Evolutionary conservation across 1,140 invertebrate genomes (phyloP), one percentile per base, ranked within the genome.

Genomic region (Plutomurus gul): DNA sequence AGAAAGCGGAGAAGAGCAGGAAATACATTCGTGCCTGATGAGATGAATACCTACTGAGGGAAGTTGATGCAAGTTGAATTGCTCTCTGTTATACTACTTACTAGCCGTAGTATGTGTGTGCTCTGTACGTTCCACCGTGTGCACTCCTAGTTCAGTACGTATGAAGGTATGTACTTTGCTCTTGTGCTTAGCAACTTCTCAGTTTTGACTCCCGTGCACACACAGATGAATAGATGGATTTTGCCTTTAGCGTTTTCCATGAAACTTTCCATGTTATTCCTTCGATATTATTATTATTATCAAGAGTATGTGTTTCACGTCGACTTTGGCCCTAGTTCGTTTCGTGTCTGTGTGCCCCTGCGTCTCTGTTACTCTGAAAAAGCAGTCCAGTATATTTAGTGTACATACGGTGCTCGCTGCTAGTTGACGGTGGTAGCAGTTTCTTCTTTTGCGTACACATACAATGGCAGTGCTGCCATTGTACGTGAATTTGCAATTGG

Each of bases 191-290:
- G 70, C 36, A 78, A 78, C 65, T 47, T 78, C 76, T 49, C 60
- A 46, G 43, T 72, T 51, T 51, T 77, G 37, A 46, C 51, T 77
- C n/a, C 49, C 49, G 56, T 77, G 30, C 76, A 65, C 37, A 40
- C 33, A 25, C 33, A 79, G 72, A 79, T 79, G 43, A 76, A 76
- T 76, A 76, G 75, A 76, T 76, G 75, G 75, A 60, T 76, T 76
- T 60, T 20, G 47, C 75, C 75, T 18, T 18, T 36, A 76, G 49
- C 46, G 33, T 20, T 46, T 75, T 75, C 43, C 43, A 75, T 8
- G 27, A 75, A 75, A 75, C 40, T 75, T 75, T 49, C 37, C 40
- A 46, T 75, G 72, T 75, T 75, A 75, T 75, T 75, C 43, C 72
- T 47, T 75, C 72, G 72, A 75, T 75, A 75, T 75, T 75, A 75